Percentiles rank a stretch among this genome's conserved stretches.
phyloP scores from a whole-genome alignment of 2,797 vertebrate genomes.

The Gymnopithys bicolor region DNA sequence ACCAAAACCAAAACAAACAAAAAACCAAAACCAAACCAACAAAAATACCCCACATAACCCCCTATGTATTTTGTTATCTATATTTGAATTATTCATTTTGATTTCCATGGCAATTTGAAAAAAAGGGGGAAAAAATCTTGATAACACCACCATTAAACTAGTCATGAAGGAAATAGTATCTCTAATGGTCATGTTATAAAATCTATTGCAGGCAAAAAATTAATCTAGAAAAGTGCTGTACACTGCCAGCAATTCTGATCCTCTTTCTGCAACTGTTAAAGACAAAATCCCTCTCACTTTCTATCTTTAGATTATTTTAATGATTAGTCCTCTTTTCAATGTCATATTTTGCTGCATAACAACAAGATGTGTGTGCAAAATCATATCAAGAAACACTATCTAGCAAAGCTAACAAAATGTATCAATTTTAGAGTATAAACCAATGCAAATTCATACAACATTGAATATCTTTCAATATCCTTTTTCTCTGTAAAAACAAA shows the following conservation, averaged over 20 bases:
- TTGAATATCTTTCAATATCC: neutral
- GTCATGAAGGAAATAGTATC: neutral
- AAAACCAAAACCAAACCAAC: too few relatives aligned
- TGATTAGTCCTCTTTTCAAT: neutral
- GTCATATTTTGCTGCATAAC: neutral
- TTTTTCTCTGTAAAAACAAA: neutral
- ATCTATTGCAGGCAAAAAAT: neutral
- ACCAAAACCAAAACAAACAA: too few relatives aligned
- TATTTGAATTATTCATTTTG: neutral
- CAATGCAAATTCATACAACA: neutral
- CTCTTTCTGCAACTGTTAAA: neutral
- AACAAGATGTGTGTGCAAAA: neutral
- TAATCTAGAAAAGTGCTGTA: constrained; percentile 20
- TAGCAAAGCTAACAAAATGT: neutral
- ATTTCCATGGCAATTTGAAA: neutral
- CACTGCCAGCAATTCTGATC: neutral
- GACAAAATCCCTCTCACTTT: neutral
- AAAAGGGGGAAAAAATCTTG: neutral
- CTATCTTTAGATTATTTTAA: neutral
- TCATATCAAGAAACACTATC: neutral
- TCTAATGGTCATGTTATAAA: neutral
- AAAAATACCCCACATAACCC: too few relatives aligned
- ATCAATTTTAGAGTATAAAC: neutral
- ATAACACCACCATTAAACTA: neutral
- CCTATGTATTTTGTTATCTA: neutral